Conservation (phyloP, 2,888 invertebrate species). For the Oligia strigilis region DNA sequence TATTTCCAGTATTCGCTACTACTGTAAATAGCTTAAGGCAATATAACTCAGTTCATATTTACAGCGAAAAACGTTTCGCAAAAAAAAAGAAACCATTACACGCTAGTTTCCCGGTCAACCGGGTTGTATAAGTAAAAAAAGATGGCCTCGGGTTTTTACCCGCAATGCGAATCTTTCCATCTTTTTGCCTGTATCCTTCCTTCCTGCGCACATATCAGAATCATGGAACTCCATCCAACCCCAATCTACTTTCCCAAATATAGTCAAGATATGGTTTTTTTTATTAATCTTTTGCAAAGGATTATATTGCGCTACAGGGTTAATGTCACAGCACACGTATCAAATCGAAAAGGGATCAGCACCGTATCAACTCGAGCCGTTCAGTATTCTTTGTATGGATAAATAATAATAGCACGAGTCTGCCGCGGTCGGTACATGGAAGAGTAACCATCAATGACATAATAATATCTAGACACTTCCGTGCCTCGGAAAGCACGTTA, state of each 20-base stretch:
- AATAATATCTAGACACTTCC: too few relatives aligned
- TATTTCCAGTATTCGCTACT: background rate
- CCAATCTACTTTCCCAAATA: background rate
- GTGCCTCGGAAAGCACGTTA: too few relatives aligned
- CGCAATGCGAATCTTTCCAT: slow-evolving; percentile 55
- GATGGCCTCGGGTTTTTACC: slow-evolving; percentile 38
- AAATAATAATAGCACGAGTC: too few relatives aligned
- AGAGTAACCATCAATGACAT: too few relatives aligned
- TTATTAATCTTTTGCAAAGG: background rate
- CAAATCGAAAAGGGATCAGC: too few relatives aligned
- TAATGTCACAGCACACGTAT: too few relatives aligned
- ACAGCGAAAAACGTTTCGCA: slow-evolving; percentile 15
- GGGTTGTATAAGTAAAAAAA: slow-evolving; percentile 38
- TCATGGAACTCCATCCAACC: background rate
- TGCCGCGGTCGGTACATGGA: too few relatives aligned
- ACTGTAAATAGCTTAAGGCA: slow-evolving; percentile 11
- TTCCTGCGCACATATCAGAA: background rate
- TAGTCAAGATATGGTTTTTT: background rate
- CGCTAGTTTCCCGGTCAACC: slow-evolving; percentile 34
- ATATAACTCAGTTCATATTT: slow-evolving; percentile 14
- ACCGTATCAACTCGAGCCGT: too few relatives aligned
- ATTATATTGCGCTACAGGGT: too few relatives aligned
- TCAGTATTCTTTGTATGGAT: too few relatives aligned
- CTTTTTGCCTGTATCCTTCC: slow-evolving; percentile 17
- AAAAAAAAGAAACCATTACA: slow-evolving; percentile 20